Conservation (phyloP, 2,888 invertebrate species). For the Labia minor region DNA sequence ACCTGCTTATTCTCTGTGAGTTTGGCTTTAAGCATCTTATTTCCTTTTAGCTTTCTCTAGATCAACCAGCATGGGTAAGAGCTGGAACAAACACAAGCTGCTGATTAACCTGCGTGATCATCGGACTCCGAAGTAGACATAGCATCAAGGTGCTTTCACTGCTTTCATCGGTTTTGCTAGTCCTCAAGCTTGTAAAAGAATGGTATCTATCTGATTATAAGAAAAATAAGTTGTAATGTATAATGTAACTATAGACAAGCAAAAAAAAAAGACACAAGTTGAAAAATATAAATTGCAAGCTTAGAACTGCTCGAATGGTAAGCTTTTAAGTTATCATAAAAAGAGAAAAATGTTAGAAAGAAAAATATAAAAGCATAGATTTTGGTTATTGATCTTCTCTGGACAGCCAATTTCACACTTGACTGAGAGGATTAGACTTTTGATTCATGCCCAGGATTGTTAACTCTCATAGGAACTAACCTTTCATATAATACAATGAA, state of each 20-base stretch:
- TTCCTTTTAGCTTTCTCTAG: not conserved
- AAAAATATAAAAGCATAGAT: not conserved
- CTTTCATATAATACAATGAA: not conserved
- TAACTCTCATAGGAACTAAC: not conserved
- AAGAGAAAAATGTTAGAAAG: not conserved
- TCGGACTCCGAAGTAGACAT: slow-evolving; percentile 3
- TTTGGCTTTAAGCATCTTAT: slow-evolving; percentile 1
- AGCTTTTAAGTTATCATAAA: not conserved
- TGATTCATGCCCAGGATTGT: not conserved
- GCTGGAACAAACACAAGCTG: not conserved
- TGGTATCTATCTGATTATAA: not conserved
- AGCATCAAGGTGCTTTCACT: not conserved
- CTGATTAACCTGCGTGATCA: not conserved
- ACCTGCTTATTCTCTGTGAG: slow-evolving; percentile 1
- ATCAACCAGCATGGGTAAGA: not conserved
- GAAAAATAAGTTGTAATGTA: too few relatives aligned
- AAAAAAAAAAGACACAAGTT: not conserved
- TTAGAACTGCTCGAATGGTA: not conserved
- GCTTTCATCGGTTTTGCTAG: not conserved
- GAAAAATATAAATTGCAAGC: not conserved
- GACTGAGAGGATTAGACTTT: not conserved
- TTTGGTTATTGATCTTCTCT: slow-evolving; percentile 1
- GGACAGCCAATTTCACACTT: not conserved
- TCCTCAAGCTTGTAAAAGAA: not conserved
- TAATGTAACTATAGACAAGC: not conserved